Conservation (phyloP, 2,797 vertebrate species). For the Gouania willdenowi region DNA sequence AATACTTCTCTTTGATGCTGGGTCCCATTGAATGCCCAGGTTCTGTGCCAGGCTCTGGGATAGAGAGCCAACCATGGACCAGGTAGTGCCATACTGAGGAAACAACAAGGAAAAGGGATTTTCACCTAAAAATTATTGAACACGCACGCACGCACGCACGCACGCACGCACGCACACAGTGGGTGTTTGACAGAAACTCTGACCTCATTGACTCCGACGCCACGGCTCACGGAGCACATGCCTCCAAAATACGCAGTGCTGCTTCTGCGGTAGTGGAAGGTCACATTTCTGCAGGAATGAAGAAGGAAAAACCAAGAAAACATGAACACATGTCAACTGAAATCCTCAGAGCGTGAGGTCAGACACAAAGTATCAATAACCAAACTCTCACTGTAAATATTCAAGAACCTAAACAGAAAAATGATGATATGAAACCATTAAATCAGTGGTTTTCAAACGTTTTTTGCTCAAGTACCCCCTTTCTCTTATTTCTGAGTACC, state of each 20-base stretch:
- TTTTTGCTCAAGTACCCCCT: too few species aligned
- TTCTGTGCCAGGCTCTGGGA: constrained; percentile 96
- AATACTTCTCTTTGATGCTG: constrained; percentile 88
- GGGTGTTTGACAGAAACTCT: constrained; percentile 17
- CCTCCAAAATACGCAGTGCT: constrained; percentile 92
- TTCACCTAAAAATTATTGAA: too few species aligned
- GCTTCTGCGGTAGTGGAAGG: constrained; percentile 93
- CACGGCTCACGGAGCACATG: constrained; percentile 86
- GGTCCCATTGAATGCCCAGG: constrained; percentile 96
- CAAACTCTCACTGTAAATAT: too few species aligned
- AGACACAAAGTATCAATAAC: neutral
- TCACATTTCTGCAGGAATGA: constrained; percentile 81
- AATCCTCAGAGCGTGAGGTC: neutral
- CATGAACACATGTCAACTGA: neutral
- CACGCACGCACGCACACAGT: neutral
- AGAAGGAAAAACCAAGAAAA: neutral
- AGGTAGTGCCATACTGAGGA: constrained; percentile 84
- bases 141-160: constrained; percentile 5
- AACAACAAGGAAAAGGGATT: too few species aligned
- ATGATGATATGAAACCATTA: too few species aligned
- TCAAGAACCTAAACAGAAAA: too few species aligned
- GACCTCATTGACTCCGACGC: constrained; percentile 98
- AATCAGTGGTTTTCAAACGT: too few species aligned
- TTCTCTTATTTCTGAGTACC: too few species aligned
- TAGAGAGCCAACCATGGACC: constrained; percentile 85